phyloP scores from a whole-genome alignment of 2,888 invertebrate genomes.

The Clusia tigrina region DNA sequence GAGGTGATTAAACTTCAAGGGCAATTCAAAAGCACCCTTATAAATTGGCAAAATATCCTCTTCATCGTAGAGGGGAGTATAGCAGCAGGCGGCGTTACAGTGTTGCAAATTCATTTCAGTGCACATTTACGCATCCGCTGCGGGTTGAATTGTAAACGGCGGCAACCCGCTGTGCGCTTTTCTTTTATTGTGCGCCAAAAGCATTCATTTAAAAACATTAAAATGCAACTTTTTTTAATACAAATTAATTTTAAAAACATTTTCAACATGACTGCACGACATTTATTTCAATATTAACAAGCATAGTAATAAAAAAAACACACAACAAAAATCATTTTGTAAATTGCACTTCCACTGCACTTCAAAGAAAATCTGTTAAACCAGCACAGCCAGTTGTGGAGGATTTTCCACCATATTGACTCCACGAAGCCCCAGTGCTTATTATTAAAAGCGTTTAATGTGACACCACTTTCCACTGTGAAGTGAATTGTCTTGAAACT shows the following conservation, averaged over 20 bases:
- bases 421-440: too few relatives aligned
- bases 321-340: background rate
- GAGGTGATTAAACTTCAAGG: too few relatives aligned
- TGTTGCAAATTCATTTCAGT: background rate
- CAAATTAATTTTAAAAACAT: background rate
- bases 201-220: background rate
- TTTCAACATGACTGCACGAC: background rate
- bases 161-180: background rate
- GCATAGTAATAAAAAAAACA: background rate
- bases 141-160: background rate
- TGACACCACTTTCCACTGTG: background rate
- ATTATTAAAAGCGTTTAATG: background rate
- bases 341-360: constrained; percentile 6
- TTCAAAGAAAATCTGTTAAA: constrained; percentile 4
- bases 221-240: background rate
- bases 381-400: too few relatives aligned
- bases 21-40: too few relatives aligned
- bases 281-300: constrained; percentile 7
- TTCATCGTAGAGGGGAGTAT: too few relatives aligned
- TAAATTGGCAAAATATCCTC: too few relatives aligned
- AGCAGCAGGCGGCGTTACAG: too few relatives aligned
- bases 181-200: background rate
- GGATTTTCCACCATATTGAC: too few relatives aligned
- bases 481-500: constrained; percentile 9
- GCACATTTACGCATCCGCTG: background rate